phyloP scores from a whole-genome alignment of 1,140 invertebrate genomes.

The Drosophila ananassae region DNA sequence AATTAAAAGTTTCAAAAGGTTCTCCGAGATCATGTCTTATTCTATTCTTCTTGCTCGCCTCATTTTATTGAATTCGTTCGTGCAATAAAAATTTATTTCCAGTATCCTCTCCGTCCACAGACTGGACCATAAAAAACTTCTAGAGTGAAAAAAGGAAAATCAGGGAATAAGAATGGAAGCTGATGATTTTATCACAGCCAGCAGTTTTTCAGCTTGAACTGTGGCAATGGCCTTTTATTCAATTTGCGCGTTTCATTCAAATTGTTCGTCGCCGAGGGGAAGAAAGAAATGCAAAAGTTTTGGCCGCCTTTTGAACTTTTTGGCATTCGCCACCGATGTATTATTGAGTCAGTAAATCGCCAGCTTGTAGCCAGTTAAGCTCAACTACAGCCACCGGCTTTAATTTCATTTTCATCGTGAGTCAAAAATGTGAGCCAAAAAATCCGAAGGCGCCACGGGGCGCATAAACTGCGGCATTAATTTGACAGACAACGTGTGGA shows the following conservation, averaged over 20 bases:
- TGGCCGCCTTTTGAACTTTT: constrained; percentile 63
- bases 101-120: constrained; percentile 7
- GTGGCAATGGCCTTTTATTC: constrained; percentile 67
- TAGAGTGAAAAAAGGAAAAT: constrained; percentile 11
- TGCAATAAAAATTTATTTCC: constrained; percentile 70
- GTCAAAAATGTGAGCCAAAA: constrained; percentile 7
- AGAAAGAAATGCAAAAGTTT: constrained; percentile 44
- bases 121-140: constrained; percentile 38
- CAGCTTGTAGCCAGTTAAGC: constrained; percentile 41
- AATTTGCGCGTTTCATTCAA: constrained; percentile 69
- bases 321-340: constrained; percentile 54
- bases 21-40: constrained; percentile 14
- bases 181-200: constrained; percentile 72
- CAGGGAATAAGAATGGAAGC: constrained; percentile 46
- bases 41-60: constrained; percentile 13
- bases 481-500: constrained; percentile 42
- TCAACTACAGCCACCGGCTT: constrained; percentile 29
- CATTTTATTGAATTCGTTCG: constrained; percentile 67
- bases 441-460: constrained; percentile 17
- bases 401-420: constrained; percentile 36
- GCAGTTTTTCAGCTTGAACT: constrained; percentile 72
- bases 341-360: constrained; percentile 49
- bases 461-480: constrained; percentile 44
- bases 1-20: constrained; percentile 49
- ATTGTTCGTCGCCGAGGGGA: constrained; percentile 35